Base-by-base conservation (phyloP, 2,113 vertebrate genomes). In the Thunnus thynnus region DNA sequence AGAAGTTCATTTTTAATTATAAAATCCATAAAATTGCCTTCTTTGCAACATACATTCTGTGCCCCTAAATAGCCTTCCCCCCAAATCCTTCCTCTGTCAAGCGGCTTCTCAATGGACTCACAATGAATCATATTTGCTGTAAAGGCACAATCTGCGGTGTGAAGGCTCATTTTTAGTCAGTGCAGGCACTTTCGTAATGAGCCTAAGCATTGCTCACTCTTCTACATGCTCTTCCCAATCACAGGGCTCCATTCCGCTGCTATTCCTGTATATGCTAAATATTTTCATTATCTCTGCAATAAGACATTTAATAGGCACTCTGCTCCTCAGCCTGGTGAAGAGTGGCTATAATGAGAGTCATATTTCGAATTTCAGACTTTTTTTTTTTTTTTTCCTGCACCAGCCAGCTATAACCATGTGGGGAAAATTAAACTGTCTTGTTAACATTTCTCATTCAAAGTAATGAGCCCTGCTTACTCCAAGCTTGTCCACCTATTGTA, bases 231-330 rank as follows among this genome's bases (percentile, higher is more conserved):
- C 55, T 14, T 78, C 47, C 56, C 72, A 80, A 66, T 90, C 80
- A 67, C 67, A 36, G 36, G 48, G 52, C 65, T 81, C 18, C 47
- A 25, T 75, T 63, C 55, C 60, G 30, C 44, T 69, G 76, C 76
- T 78, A 58, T 76, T 60, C 66, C 54, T 71, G 44, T 74, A 80
- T 61, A 63, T 90, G 78, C 83, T 64, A 78, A 87, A 76, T 84
- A 83, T 91, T 89, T 90, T 86, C 64, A 89, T 92, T 88, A 90
- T 85, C 80, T 88, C 44, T 74, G 66, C 77, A 75, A 58, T 84
- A 85, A 92, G 80, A 83, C 73, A 54, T 88, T 91, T 90, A 90
- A 88, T 87, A 55, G 70, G 79, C 83, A 69, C 80, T 85, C 84
- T 78, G 75, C 82, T 87, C 51, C 61, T 63, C 67, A 48, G 64